Evolutionary conservation across 2,797 vertebrate species (phyloP).

Genomic region (Limosa lapponica): DNA sequence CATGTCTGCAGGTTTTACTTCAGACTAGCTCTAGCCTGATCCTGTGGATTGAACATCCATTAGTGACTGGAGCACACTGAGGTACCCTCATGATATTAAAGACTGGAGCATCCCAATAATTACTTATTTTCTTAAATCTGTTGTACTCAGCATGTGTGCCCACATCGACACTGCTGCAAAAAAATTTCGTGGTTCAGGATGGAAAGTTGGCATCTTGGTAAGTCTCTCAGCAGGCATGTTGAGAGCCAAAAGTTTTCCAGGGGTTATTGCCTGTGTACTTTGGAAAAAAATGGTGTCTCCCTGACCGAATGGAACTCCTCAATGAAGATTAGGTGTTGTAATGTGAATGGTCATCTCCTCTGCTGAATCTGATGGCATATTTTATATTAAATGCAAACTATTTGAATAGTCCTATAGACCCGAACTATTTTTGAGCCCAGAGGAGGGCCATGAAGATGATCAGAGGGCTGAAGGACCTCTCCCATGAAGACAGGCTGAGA

Average conservation of each 20-base stretch:
- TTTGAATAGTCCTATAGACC: not conserved
- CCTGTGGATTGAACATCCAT: fast-evolving
- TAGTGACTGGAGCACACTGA: not conserved
- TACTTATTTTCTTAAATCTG: not conserved
- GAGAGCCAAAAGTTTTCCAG: not conserved
- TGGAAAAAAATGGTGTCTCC: not conserved
- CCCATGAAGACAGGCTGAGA: not conserved
- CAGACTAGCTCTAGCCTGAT: not conserved
- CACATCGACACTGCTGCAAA: fast-evolving
- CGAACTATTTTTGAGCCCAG: not conserved
- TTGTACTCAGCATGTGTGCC: fast-evolving
- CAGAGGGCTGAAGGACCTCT: not conserved
- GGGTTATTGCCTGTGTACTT: not conserved
- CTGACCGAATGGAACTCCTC: not conserved
- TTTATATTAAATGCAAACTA: not conserved
- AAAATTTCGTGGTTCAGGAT: not conserved
- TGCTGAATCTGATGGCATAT: not conserved
- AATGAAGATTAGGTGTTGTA: not conserved
- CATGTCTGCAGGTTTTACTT: not conserved
- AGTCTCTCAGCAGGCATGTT: not conserved
- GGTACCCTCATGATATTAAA: not conserved
- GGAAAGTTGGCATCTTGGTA: not conserved
- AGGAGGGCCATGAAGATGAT: not conserved
- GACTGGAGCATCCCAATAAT: not conserved
- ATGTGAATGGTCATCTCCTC: not conserved